Base-by-base conservation (phyloP, 2,113 vertebrate species). In the Empidonax alnorum region DNA sequence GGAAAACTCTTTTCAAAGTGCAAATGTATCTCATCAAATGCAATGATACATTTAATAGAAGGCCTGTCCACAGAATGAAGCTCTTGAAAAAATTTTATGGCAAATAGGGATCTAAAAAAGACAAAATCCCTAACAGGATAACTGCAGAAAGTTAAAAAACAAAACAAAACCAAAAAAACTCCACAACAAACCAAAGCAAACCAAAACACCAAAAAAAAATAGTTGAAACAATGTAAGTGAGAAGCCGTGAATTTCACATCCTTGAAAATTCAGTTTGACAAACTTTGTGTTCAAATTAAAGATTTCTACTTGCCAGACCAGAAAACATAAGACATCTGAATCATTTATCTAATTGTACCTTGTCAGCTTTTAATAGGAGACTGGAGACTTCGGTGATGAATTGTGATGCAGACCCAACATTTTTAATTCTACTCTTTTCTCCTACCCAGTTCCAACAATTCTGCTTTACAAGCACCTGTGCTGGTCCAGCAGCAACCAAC, bases 31-130 rank as follows among this genome's bases (percentile, higher is more conserved):
- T 75, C 39, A 52, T 17, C 31, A 41, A 88, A 76, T 46, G 19
- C 24, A 61, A 8, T 31, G 4, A 52, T 3, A 3, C 10, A n/a
- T 72, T 87, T 87, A 81, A 49, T 7, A 47, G 65, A 95, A 87
- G 0, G 0, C 16, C 14, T 75, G 12, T 24, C 78, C 53, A 84
- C 35, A 63, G 80, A 89, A 30, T 1, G 0, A 67, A 68, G 10
- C 14, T 65, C n/a, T 21, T 47, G 19, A 76, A 49, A 91, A 73
- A 84, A 35, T 25, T 67, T 79, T 47, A 42, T 56, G 33, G 44
- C 69, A 85, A 59, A 85, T 3, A 61, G 14, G 13, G 7, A 72
- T 79, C 39, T 68, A 35, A 74, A 37, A 74, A 53, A 24, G 6
- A 39, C 2, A 46, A 68, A 88, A 78, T 0, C 0, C 2, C 15